These are phyloP conservation scores for Phlogophora meticulosa DNA, from an alignment of 2,888 invertebrate species.

Conservation along the genomic window DNA sequence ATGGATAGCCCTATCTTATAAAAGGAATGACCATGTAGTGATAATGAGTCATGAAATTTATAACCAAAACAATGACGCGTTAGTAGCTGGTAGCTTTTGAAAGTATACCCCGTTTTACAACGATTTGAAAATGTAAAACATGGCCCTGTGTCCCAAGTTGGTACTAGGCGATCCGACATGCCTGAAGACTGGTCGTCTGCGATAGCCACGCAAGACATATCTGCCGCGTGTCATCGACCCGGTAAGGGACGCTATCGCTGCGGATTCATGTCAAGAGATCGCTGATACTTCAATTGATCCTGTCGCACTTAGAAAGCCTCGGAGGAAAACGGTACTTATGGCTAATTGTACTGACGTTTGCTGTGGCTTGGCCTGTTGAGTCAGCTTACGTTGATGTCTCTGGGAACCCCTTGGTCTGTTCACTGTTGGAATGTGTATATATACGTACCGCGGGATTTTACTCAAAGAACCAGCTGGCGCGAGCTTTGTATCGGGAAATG, in stretches of 20 bases:
- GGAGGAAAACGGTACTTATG: slow-evolving; percentile 37
- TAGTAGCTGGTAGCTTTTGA: not conserved
- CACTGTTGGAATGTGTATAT: slow-evolving; percentile 1
- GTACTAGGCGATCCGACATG: slow-evolving; percentile 7
- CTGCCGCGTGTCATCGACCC: slow-evolving; percentile 63
- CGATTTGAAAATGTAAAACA: slow-evolving; percentile 34
- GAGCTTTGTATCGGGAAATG: slow-evolving; percentile 14
- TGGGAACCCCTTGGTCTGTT: not conserved
- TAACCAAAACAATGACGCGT: not conserved
- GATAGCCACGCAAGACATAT: slow-evolving; percentile 53
- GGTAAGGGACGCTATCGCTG: slow-evolving; percentile 59
- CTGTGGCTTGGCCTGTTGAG: not conserved
- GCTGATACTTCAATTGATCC: slow-evolving; percentile 59
- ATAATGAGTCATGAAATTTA: not conserved
- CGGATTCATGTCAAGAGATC: slow-evolving; percentile 59
- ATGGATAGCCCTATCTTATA: not conserved
- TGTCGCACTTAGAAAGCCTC: slow-evolving; percentile 37
- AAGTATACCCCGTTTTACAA: not conserved
- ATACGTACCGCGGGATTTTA: not conserved
- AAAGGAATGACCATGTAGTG: not conserved
- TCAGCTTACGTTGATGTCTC: slow-evolving; percentile 2
- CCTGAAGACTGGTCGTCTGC: slow-evolving; percentile 42
- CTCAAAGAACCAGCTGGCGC: not conserved
- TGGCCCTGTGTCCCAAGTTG: slow-evolving; percentile 2
- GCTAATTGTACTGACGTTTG: slow-evolving; percentile 22